phyloP scores from a whole-genome alignment of 2,113 vertebrate genomes.

The Propithecus coquereli region DNA sequence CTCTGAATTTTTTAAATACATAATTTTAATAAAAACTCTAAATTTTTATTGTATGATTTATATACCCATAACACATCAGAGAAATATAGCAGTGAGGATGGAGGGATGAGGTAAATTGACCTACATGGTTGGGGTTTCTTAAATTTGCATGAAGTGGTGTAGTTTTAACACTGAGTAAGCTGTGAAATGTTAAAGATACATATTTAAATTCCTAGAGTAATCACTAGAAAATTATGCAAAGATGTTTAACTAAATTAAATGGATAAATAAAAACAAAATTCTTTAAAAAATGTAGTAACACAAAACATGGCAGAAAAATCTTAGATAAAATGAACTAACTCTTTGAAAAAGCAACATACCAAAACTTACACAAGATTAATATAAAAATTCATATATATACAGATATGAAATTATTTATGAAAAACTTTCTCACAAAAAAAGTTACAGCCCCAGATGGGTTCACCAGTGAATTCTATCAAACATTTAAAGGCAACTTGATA shows the following conservation, averaged over 20 bases:
- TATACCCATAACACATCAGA: neutral
- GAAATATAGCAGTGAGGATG: neutral
- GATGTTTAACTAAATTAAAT: neutral
- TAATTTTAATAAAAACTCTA: neutral
- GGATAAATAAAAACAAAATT: neutral
- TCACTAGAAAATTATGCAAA: neutral
- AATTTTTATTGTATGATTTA: neutral
- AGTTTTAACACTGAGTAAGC: neutral
- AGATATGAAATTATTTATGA: neutral
- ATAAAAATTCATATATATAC: neutral
- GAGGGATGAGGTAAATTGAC: neutral
- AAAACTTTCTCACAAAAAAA: neutral
- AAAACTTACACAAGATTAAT: neutral
- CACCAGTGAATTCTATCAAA: neutral
- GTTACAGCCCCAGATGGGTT: neutral
- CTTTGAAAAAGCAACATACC: neutral
- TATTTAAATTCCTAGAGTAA: neutral
- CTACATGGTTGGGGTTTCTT: neutral
- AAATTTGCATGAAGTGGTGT: neutral
- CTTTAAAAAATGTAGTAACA: neutral
- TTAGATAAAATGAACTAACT: neutral
- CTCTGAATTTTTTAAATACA: neutral
- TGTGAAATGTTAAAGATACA: neutral
- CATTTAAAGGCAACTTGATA: neutral
- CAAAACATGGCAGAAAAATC: neutral